phyloP scores from a whole-genome alignment of 2,113 vertebrate species.

The Chionis minor region DNA sequence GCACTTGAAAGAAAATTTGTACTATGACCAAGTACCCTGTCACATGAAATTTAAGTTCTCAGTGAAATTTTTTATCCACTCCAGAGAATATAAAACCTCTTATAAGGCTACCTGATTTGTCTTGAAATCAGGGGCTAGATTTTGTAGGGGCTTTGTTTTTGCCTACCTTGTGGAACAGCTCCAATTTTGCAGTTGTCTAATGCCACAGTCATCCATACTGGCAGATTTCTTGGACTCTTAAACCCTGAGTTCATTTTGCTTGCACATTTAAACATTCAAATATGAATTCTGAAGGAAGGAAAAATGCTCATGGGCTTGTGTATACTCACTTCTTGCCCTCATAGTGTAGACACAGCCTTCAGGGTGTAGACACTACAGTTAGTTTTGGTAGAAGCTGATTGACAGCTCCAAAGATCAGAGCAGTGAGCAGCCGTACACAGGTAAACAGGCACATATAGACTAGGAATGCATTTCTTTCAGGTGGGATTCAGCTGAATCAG shows the following conservation, averaged over 20 bases:
- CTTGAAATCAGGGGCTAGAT: neutral
- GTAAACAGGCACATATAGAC: neutral
- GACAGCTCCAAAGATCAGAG: neutral
- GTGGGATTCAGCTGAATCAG: neutral
- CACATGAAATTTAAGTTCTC: neutral
- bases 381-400: neutral
- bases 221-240: neutral
- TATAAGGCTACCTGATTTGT: neutral
- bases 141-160: neutral
- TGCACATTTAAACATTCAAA: neutral
- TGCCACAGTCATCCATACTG: neutral
- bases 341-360: neutral
- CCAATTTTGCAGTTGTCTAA: neutral
- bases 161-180: neutral
- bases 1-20: neutral
- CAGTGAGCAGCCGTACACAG: neutral
- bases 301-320: neutral
- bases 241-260: neutral
- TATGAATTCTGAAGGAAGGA: neutral
- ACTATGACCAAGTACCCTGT: neutral
- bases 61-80: neutral
- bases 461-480: neutral
- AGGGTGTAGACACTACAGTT: neutral
- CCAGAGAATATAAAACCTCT: neutral
- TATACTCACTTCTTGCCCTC: neutral